phyloP scores from a whole-genome alignment of 2,888 invertebrate species.

The Horisme vitalbata region DNA sequence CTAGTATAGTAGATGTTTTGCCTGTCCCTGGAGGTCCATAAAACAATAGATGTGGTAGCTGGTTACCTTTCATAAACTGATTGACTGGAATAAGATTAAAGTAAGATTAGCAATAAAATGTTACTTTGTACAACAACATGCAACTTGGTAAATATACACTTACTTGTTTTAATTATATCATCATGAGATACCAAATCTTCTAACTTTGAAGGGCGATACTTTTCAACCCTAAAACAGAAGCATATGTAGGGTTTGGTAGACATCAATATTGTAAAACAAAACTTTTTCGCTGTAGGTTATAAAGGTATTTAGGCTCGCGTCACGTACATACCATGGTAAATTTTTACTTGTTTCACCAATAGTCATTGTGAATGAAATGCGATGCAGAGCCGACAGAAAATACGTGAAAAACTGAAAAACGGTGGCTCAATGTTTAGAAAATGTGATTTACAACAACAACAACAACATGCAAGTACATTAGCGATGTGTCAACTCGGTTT shows the following conservation, averaged over 20 bases:
- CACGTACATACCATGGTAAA: constrained; percentile 84
- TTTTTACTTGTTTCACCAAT: constrained; percentile 71
- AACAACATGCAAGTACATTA: too few relatives aligned
- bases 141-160: constrained; percentile 47
- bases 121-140: background rate
- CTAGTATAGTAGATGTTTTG: constrained; percentile 98
- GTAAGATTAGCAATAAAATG: too few relatives aligned
- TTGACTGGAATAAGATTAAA: constrained; percentile 90
- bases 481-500: too few relatives aligned
- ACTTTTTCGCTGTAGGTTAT: too few relatives aligned
- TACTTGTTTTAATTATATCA: constrained; percentile 98
- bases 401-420: too few relatives aligned
- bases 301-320: too few relatives aligned
- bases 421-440: too few relatives aligned
- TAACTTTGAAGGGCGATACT: constrained; percentile 95
- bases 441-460: too few relatives aligned
- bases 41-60: constrained; percentile 96
- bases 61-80: constrained; percentile 94
- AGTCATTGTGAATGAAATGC: constrained; percentile 66
- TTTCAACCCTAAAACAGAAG: constrained; percentile 93
- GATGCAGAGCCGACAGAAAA: too few relatives aligned
- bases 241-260: background rate
- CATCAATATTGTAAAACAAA: too few relatives aligned
- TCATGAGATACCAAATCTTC: constrained; percentile 98
- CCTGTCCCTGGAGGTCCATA: constrained; percentile 99